phyloP scores from a whole-genome alignment of 2,113 vertebrate species.

The Scortum barcoo region DNA sequence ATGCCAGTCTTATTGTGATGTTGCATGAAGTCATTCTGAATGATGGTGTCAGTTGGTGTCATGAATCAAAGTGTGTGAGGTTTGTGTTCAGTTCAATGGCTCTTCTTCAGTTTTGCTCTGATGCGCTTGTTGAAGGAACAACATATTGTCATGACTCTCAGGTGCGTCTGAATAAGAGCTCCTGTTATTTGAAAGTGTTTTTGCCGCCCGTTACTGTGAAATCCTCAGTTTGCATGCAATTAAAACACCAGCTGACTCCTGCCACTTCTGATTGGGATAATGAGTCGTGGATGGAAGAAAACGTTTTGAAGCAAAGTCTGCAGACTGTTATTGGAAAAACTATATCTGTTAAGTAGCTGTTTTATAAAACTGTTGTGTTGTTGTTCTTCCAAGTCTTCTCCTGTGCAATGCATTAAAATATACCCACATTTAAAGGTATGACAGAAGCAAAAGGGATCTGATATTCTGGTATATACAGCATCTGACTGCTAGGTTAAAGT shows the following conservation, averaged over 20 bases:
- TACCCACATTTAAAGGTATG: neutral
- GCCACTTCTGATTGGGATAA: neutral
- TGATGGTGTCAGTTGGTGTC: neutral
- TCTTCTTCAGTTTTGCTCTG: neutral
- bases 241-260: slow-evolving; percentile 18
- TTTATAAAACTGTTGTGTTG: neutral
- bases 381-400: neutral
- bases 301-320: neutral
- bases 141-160: neutral
- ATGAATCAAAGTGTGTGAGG: neutral
- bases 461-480: neutral
- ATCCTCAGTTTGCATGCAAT: slow-evolving; percentile 17
- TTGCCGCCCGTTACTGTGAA: slow-evolving; percentile 14
- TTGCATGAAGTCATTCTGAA: neutral
- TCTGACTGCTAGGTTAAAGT: neutral
- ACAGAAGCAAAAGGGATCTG: neutral
- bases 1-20: neutral
- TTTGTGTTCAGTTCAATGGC: neutral
- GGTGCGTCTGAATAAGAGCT: neutral
- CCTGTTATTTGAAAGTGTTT: neutral
- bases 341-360: no score
- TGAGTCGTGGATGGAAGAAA: neutral
- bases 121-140: neutral
- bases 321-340: no score
- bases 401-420: no score